These are phyloP conservation scores for Gopherus evgoodei DNA, from an alignment of 2,113 vertebrate species.

Conservation along the genomic window DNA sequence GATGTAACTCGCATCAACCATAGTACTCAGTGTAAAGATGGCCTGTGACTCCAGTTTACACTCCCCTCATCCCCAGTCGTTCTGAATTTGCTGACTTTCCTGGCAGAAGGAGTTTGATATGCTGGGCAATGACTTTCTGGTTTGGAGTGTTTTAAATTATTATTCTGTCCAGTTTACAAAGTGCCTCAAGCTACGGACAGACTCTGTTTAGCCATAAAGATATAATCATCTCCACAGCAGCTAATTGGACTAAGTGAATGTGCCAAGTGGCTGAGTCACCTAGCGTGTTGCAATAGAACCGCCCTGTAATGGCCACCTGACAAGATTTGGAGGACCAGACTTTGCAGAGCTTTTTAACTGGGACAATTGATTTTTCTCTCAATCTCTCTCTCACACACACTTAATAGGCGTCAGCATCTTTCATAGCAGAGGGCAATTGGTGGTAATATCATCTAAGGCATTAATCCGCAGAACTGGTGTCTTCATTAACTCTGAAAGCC, in stretches of 20 bases:
- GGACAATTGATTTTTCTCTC: conserved; percentile 48
- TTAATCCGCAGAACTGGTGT: conserved; percentile 40
- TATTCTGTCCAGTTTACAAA: conserved; percentile 28
- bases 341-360: conserved; percentile 36
- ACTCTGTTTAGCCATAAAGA: conserved; percentile 56
- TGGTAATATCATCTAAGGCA: conserved; percentile 62
- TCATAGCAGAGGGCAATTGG: conserved; percentile 62
- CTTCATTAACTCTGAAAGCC: conserved; percentile 58
- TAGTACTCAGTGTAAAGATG: neutral
- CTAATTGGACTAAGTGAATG: conserved; percentile 58
- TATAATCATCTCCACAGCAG: conserved; percentile 43
- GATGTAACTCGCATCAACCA: neutral
- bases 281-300: conserved; percentile 22
- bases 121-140: conserved; percentile 22
- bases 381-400: neutral
- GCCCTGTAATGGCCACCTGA: conserved; percentile 48
- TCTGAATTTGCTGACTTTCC: neutral
- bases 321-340: conserved; percentile 12
- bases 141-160: conserved; percentile 62
- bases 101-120: conserved; percentile 22
- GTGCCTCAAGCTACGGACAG: conserved; percentile 60
- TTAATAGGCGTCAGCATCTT: conserved; percentile 49
- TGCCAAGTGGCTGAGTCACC: conserved; percentile 59
- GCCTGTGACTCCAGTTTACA: neutral
- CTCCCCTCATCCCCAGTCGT: neutral